Base-by-base conservation (phyloP, 64 coral and sea anemone species). In the Cladopsammia gracilis region DNA sequence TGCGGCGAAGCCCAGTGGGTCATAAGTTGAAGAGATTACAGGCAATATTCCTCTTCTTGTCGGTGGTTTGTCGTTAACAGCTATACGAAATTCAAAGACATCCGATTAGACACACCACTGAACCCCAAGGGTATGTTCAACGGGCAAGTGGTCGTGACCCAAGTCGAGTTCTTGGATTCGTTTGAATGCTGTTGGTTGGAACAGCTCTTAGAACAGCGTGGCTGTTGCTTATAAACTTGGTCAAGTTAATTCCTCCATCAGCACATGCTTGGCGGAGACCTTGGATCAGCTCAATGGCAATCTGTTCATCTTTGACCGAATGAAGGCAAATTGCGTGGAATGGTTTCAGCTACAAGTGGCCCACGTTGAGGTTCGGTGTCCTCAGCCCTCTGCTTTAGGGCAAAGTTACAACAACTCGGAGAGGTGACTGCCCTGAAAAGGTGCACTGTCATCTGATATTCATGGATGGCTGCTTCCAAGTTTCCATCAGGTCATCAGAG, bases 21-120 rank as follows among this genome's bases (percentile, higher is more conserved):
- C n/a, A n/a, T n/a, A n/a, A n/a, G n/a, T n/a, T n/a, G n/a, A n/a
- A n/a, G 74, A 26, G 25, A 77, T 7, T 15, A 48, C 16, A 9
- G 74, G 43, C 45, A 79, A 79, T 79, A 79, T 79, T 53, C 47
- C 76, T 53, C 50, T 3, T 22, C 76, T 79, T 51, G 76, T 79
- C 56, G 56, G 48, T 22, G 76, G 53, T 18, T 22, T 79, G 15
- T 79, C 48, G 23, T 53, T 79, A 20, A 79, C 19, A 5, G 25
- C 16, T 25, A 76, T 46, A 14, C 73, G 73, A 48, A 76, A 76
- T 25, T 46, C 16, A 48, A 76, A 86, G 49, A 22, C 25, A 66
- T 86, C 83, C 7, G 24, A 68, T 86, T 86, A 58, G 7, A 70
- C 59, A 61, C 83, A 68, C 83, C 61, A 86, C 67, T 86, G 83